Base-by-base conservation (phyloP, 2,888 invertebrate genomes). In the Papilio protenor region DNA sequence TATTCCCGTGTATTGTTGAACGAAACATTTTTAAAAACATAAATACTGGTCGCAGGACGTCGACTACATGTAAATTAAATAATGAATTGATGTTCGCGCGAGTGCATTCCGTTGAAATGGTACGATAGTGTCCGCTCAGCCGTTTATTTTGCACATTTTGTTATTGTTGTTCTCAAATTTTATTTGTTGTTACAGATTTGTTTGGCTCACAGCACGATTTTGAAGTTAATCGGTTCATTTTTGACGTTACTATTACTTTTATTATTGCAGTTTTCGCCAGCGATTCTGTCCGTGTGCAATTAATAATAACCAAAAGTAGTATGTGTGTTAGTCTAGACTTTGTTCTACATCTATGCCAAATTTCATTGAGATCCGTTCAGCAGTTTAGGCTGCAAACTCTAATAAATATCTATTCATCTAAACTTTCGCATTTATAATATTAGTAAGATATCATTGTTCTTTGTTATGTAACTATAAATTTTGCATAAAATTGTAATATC, bases 41-140 rank as follows among this genome's bases (percentile, higher is more conserved):
- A 75, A 75, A 75, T 66, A 75, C 40, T 40, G 75, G 11, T 52
- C 5, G 40, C 75, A 66, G 75, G 66, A 69, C 66, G 45, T 69
- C 71, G 70, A 49, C 76, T 71, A 61, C 49, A 71, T 76, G 76
- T 71, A 71, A 76, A 76, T 76, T 76, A 71, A 71, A 71, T 76
- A 76, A 76, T 76, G 77, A 72, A 77, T 73, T 66, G 77, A 77
- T 55, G 52, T 49, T 6, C 64, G 71, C 61, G 52, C 77, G 45
- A 73, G 64, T 72, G 72, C 72, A 52, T 73, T 71, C 52, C 61
- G 72, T 72, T 52, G 73, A 73, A 77, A 70, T 45, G 57, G 76
- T 16, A 27, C 64, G 66, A 75, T 75, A 75, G 75, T 66, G 75
- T 33, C 66, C 66, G 66, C 75, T 75, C 75, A 64, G 40, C 55